Conservation (phyloP, 2,797 vertebrate genomes). For the Prionace glauca region DNA sequence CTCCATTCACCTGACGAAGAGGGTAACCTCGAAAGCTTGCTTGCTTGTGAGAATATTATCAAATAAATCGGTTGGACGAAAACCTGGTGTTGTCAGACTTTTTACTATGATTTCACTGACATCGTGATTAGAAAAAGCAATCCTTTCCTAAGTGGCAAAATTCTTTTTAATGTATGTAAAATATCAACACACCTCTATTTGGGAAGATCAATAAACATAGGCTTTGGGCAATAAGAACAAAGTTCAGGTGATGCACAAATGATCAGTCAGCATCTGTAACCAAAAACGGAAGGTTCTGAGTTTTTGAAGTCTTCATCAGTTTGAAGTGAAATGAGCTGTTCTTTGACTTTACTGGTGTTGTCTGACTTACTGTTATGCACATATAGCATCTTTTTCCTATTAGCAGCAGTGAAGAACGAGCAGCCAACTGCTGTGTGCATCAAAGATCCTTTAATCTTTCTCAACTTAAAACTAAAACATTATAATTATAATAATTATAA, state of each 20-base stretch:
- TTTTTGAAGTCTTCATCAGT: neutral
- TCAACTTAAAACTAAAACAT: slow-evolving; percentile 9
- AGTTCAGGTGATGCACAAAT: neutral
- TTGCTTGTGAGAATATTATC: too few relatives aligned
- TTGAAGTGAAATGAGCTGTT: neutral
- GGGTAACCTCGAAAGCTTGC: too few relatives aligned
- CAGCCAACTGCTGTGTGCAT: neutral
- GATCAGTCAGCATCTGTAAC: neutral
- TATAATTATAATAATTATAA: neutral
- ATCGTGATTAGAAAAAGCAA: neutral
- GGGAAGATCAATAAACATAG: neutral
- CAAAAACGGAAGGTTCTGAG: neutral
- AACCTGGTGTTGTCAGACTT: too few relatives aligned
- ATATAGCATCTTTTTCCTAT: neutral
- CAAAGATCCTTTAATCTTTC: neutral
- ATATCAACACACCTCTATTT: neutral
- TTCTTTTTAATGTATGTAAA: neutral
- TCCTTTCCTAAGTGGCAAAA: neutral
- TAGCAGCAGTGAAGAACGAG: neutral
- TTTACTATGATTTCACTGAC: neutral
- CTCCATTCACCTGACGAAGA: too few relatives aligned
- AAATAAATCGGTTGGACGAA: too few relatives aligned
- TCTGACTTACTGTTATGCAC: neutral
- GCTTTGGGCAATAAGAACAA: neutral
- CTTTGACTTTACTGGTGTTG: neutral